These are phyloP conservation scores for Protodeltote pygarga DNA, from an alignment of 2,888 invertebrate genomes.

Conservation along the genomic window DNA sequence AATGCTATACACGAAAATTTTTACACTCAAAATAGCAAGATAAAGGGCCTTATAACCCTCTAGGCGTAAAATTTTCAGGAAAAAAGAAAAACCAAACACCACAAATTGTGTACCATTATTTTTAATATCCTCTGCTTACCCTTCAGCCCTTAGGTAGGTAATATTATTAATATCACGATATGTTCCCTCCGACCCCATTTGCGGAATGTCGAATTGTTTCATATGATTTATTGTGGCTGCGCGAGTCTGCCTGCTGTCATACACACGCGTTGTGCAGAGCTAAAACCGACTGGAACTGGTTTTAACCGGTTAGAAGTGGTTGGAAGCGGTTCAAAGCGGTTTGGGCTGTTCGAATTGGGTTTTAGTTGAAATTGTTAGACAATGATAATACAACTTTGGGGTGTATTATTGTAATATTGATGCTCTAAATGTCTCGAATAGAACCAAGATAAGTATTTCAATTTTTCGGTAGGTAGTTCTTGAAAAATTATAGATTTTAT, in stretches of 20 bases:
- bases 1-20: too few species aligned
- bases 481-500: too few species aligned
- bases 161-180: slow-evolving; percentile 48
- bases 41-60: too few species aligned
- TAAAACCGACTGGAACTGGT: slow-evolving; percentile 32
- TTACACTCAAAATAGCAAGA: too few species aligned
- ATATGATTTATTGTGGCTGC: slow-evolving; percentile 49
- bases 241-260: slow-evolving; percentile 48
- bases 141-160: slow-evolving; percentile 18
- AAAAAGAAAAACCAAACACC: too few species aligned
- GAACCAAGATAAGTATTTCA: too few species aligned
- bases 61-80: too few species aligned
- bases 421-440: too few species aligned
- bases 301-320: slow-evolving; percentile 26
- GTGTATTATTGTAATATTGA: slow-evolving; percentile 6
- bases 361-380: too few species aligned
- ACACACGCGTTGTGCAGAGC: slow-evolving; percentile 38
- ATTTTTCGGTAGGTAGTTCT: too few species aligned
- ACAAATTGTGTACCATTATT: too few species aligned
- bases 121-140: slow-evolving; percentile 13
- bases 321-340: slow-evolving; percentile 21
- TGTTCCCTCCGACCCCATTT: slow-evolving; percentile 43
- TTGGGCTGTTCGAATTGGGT: slow-evolving; percentile 10
- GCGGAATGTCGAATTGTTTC: slow-evolving; percentile 54
- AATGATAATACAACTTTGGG: too few species aligned